These are phyloP conservation scores for Hypsopygia costalis DNA, from an alignment of 2,888 invertebrate genomes.

Conservation along the genomic window DNA sequence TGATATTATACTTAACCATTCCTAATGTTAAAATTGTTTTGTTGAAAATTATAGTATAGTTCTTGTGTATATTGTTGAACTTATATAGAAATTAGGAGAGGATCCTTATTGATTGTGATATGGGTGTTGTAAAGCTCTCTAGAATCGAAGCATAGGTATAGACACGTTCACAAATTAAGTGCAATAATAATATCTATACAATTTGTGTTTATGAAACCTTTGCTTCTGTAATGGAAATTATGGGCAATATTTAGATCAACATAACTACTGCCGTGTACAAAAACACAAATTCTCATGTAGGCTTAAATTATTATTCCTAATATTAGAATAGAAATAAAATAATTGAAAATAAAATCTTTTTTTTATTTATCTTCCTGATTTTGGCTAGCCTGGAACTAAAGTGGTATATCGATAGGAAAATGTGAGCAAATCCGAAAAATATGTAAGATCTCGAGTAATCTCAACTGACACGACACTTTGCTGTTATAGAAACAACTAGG, in stretches of 20 bases:
- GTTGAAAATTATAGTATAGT: slow-evolving; percentile 39
- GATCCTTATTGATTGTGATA: slow-evolving; percentile 75
- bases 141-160: slow-evolving; percentile 50
- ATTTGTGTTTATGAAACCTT: slow-evolving; percentile 9
- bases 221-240: slow-evolving; percentile 6
- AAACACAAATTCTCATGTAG: slow-evolving; percentile 1
- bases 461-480: no score
- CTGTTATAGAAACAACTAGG: no score
- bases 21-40: slow-evolving; percentile 57
- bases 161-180: slow-evolving; percentile 42
- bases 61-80: slow-evolving; percentile 68
- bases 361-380: not conserved
- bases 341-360: not conserved
- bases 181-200: slow-evolving; percentile 30
- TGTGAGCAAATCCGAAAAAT: no score
- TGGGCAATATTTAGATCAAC: not conserved
- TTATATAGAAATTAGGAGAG: slow-evolving; percentile 45
- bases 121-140: slow-evolving; percentile 77
- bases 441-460: no score
- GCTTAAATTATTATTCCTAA: not conserved
- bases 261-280: slow-evolving; percentile 1
- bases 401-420: no score
- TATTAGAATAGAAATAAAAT: not conserved
- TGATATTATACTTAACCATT: slow-evolving; percentile 45
- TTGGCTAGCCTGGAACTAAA: no score